Conservation (phyloP, 2,797 vertebrate species). For the Eidolon dupreanum region DNA sequence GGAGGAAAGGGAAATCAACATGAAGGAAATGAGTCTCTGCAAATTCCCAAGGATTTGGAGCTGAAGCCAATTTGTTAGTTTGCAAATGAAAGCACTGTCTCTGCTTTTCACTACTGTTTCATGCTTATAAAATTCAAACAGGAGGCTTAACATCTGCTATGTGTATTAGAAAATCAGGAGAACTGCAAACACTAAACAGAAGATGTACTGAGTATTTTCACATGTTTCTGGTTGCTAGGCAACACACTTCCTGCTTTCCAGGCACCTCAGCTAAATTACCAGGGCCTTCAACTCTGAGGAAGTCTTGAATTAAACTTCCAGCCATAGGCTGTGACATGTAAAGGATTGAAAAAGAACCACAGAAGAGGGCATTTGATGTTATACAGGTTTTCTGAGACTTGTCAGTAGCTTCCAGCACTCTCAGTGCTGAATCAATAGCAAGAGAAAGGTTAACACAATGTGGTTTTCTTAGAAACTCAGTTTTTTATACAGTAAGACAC, state of each 20-base stretch:
- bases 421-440: background rate
- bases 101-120: conserved; percentile 45
- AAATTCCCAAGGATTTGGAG: conserved; percentile 46
- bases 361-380: background rate
- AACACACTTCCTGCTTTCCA: conserved; percentile 69
- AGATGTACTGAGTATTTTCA: conserved; percentile 73
- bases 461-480: background rate
- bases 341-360: background rate
- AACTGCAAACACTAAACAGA: conserved; percentile 68
- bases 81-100: conserved; percentile 58
- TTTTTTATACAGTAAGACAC: background rate
- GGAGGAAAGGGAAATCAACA: conserved; percentile 12
- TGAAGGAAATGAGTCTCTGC: conserved; percentile 51
- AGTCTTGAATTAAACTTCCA: conserved; percentile 47
- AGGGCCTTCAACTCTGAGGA: conserved; percentile 64
- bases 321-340: background rate
- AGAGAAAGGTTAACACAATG: background rate
- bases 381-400: background rate
- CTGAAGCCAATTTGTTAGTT: conserved; percentile 54
- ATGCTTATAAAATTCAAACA: conserved; percentile 68
- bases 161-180: conserved; percentile 63
- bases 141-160: conserved; percentile 71
- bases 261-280: conserved; percentile 69
- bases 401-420: background rate
- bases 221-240: conserved; percentile 81